phyloP scores from a whole-genome alignment of 2,888 invertebrate species.

The Sinhomidia bicolor region DNA sequence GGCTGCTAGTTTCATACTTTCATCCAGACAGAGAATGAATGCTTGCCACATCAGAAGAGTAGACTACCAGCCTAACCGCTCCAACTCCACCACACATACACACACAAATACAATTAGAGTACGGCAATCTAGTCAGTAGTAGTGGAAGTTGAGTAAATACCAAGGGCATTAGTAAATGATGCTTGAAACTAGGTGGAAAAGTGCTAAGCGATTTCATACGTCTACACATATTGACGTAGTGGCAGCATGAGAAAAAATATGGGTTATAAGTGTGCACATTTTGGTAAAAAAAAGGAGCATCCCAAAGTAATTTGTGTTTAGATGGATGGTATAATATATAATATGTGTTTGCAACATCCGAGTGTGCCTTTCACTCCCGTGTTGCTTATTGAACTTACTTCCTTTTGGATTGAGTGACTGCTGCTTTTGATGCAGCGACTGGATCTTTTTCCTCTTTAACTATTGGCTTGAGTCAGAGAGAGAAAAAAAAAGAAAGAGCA shows the following conservation, averaged over 20 bases:
- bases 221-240: conserved; percentile 29
- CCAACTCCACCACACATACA: neutral
- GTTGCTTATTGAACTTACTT: neutral
- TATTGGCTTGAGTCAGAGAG: neutral
- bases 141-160: conserved; percentile 47
- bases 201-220: conserved; percentile 58
- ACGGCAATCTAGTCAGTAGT: neutral
- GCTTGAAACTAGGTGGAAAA: conserved; percentile 70
- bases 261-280: neutral
- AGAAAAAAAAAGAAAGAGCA: too few relatives aligned
- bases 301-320: neutral
- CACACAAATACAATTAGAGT: conserved; percentile 37
- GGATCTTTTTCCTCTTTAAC: neutral
- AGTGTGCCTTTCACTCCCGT: neutral
- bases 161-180: conserved; percentile 63
- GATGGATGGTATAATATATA: too few relatives aligned
- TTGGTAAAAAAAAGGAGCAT: neutral
- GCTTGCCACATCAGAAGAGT: neutral
- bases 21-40: neutral
- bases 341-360: neutral
- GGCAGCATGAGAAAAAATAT: conserved; percentile 8
- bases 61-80: too few relatives aligned
- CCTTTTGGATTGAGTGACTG: neutral
- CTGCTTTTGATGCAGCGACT: too few relatives aligned
- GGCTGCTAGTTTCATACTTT: conserved; percentile 14